Conservation (phyloP, 2,797 vertebrate species). For the Staurois parvus region DNA sequence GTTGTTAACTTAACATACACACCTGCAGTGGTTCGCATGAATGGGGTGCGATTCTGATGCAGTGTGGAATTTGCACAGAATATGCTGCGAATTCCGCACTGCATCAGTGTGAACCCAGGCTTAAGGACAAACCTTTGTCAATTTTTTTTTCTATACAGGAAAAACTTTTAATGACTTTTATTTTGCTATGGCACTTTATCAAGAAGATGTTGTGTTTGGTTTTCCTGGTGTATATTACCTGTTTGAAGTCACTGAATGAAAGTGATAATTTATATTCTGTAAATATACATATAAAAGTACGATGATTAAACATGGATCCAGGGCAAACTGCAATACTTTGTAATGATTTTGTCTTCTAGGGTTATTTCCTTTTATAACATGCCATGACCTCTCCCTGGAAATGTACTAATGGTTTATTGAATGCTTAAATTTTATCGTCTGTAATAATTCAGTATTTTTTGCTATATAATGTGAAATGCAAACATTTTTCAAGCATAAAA, state of each 20-base stretch:
- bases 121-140: slow-evolving; percentile 48
- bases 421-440: no score
- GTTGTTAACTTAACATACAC: no score
- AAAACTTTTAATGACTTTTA: slow-evolving; percentile 51
- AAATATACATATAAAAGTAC: no score
- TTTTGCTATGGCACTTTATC: slow-evolving; percentile 20
- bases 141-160: slow-evolving; percentile 38
- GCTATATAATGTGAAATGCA: no score
- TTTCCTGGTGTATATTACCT: slow-evolving; percentile 9
- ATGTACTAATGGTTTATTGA: not conserved
- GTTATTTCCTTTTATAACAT: not conserved
- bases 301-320: not conserved
- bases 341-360: not conserved
- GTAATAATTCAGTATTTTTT: no score
- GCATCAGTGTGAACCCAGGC: no score
- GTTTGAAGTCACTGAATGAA: slow-evolving; percentile 27
- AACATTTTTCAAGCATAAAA: no score
- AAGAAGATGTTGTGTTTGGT: slow-evolving; percentile 52
- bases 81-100: no score
- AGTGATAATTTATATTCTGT: not conserved
- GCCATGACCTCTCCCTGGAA: not conserved
- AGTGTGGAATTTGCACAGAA: no score
- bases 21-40: no score
- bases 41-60: no score
- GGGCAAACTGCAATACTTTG: not conserved